Conservation (phyloP, 2,113 vertebrate genomes). For the Martes martes region DNA sequence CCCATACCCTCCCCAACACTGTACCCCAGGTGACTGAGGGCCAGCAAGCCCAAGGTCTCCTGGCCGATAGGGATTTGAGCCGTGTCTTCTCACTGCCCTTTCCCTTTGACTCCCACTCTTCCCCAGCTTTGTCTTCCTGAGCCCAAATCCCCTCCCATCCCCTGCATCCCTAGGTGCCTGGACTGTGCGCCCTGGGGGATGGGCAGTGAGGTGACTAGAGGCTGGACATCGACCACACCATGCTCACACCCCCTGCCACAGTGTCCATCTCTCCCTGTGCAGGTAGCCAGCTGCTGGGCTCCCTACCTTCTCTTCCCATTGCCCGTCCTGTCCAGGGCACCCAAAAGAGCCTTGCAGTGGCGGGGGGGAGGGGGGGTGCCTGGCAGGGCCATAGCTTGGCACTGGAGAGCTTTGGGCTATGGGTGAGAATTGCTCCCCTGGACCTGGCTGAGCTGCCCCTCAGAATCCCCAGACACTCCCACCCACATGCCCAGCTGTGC, state of each 20-base stretch:
- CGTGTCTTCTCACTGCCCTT: not conserved
- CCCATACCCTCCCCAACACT: not conserved
- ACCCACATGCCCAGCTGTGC: not conserved
- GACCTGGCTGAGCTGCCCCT: not conserved
- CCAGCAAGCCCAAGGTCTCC: not conserved
- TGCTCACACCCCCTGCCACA: not conserved
- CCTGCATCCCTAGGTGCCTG: not conserved
- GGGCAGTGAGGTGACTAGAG: not conserved
- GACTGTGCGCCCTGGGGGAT: not conserved
- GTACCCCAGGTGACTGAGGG: not conserved
- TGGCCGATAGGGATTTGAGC: not conserved
- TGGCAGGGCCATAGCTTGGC: not conserved
- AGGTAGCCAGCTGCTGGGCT: not conserved
- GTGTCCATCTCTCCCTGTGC: not conserved
- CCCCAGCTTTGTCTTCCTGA: not conserved
- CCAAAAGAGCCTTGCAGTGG: not conserved
- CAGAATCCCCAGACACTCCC: not conserved
- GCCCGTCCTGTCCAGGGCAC: not conserved
- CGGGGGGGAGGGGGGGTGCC: not conserved
- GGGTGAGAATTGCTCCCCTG: not conserved
- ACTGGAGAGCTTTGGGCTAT: not conserved
- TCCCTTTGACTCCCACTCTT: too few species aligned
- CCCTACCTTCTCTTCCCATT: not conserved
- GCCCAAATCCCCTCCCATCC: not conserved
- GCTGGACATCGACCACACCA: not conserved